Evolutionary conservation across 2,888 invertebrate species (phyloP).

Genomic region (Argynnis bischoffii): DNA sequence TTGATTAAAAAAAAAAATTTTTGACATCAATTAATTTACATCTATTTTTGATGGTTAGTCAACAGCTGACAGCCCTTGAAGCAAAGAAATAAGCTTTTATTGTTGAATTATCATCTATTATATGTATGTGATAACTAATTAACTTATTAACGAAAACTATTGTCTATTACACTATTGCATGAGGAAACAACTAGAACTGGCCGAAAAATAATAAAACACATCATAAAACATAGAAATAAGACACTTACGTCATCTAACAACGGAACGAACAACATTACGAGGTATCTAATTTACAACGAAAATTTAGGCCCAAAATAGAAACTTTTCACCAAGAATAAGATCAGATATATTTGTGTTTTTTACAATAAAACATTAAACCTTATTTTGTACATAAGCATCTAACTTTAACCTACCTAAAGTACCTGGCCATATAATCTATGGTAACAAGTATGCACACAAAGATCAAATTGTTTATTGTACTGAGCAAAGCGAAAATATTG

Average conservation of each 20-base stretch:
- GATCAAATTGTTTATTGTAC: conserved; percentile 56
- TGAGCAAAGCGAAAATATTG: conserved; percentile 64
- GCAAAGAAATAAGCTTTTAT: conserved; percentile 74
- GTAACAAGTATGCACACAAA: conserved; percentile 73
- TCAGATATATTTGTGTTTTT: conserved; percentile 43
- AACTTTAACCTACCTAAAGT: conserved; percentile 69
- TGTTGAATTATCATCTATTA: conserved; percentile 67
- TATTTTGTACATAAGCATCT: conserved; percentile 74
- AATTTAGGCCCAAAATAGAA: conserved; percentile 58
- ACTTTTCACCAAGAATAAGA: conserved; percentile 42
- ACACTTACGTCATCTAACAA: conserved; percentile 40
- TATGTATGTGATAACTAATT: conserved; percentile 58
- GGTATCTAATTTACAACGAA: conserved; percentile 46
- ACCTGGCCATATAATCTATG: conserved; percentile 79
- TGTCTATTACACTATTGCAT: conserved; percentile 52
- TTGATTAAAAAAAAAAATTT: background rate
- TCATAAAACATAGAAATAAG: conserved; percentile 33
- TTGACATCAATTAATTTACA: background rate
- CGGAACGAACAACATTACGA: conserved; percentile 39
- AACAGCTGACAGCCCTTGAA: conserved; percentile 45
- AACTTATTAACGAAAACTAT: conserved; percentile 60
- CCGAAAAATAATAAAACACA: conserved; percentile 36
- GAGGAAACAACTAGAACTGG: conserved; percentile 67
- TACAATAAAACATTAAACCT: conserved; percentile 54
- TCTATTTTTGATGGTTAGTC: conserved; percentile 4